Evolutionary conservation across 2,797 vertebrate genomes (phyloP), one percentile per base, ranked within the genome.

Genomic region (Ceryle rudis): DNA sequence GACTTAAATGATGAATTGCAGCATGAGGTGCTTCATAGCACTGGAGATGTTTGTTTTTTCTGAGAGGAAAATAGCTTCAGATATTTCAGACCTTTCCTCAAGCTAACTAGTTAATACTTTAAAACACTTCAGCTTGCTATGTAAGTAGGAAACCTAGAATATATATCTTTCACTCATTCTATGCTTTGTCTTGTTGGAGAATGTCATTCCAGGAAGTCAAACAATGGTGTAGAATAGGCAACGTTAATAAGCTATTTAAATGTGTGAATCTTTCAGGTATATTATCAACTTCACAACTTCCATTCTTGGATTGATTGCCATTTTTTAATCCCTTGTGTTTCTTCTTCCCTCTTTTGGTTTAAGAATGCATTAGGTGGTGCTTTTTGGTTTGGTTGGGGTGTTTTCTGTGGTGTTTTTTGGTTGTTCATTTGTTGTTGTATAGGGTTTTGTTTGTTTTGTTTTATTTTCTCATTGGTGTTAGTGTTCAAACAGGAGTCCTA

Each of bases 151-250:
- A 74, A 23, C 11, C 13, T 64, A 6, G 25, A 58, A n/a, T 72
- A 31, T 10, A 0, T 29, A 17, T 70, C 28, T 74, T 39, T 39
- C 51, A 15, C 29, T 65, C 6, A 5, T 35, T 47, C 21, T 52
- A 15, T 62, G 33, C 39, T 67, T 52, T 44, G 8, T 60, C 17
- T 11, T 6, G 8, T 84, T 77, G 55, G 39, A 70, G 83, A 44
- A 58, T 0, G 0, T 46, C 29, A 5, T 12, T 79, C 0, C 2
- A 47, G 65, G 55, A 85, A 60, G 25, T 66, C 18, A 51, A 54
- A 25, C n/a, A 55, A 13, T 69, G 28, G 13, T 67, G 42, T 52
- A 67, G 21, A 21, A 47, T 28, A 67, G 28, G 26, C 65, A 64
- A 1, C 0, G 2, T 58, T 72, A 52, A 55, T 52, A 71, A 84